Conservation (phyloP, 1,140 invertebrate genomes). For the Drepana arcuata region DNA sequence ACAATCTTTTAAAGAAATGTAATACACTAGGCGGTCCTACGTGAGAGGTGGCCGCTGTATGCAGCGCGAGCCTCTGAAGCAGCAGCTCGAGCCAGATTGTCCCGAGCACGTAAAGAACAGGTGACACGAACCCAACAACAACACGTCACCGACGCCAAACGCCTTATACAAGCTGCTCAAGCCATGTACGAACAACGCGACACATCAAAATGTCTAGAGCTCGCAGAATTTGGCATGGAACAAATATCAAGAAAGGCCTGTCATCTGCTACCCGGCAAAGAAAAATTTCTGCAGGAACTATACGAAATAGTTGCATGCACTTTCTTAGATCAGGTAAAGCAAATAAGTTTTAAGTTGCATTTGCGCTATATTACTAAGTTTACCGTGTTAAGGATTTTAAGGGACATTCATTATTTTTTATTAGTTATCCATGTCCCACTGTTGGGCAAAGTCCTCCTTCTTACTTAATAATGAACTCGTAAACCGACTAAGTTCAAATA, state of each 20-base stretch:
- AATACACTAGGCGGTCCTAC: constrained; percentile 47
- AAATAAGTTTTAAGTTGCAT: too few relatives aligned
- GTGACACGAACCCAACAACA: constrained; percentile 35
- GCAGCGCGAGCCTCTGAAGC: constrained; percentile 40
- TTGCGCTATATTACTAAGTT: too few relatives aligned
- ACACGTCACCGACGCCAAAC: constrained; percentile 36
- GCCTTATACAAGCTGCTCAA: constrained; percentile 29
- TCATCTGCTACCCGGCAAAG: constrained; percentile 43
- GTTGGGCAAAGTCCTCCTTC: too few relatives aligned
- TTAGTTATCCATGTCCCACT: too few relatives aligned
- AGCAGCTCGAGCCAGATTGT: constrained; percentile 35
- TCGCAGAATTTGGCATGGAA: constrained; percentile 51
- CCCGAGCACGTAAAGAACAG: constrained; percentile 32
- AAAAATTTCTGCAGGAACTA: constrained; percentile 42
- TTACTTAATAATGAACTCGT: too few relatives aligned
- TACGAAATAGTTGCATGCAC: constrained; percentile 41
- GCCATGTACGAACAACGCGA: constrained; percentile 32
- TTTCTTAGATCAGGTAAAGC: constrained; percentile 50
- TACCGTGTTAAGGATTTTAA: too few relatives aligned
- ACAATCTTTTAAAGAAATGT: too few relatives aligned
- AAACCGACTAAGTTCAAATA: too few relatives aligned
- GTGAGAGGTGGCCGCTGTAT: constrained; percentile 48
- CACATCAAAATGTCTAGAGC: constrained; percentile 46
- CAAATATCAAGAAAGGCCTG: constrained; percentile 43
- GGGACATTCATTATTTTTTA: too few relatives aligned